Percentiles rank a stretch among this genome's conserved stretches.
phyloP scores from a whole-genome alignment of 2,888 invertebrate genomes.

The Sinohyriopsis cumingii region DNA sequence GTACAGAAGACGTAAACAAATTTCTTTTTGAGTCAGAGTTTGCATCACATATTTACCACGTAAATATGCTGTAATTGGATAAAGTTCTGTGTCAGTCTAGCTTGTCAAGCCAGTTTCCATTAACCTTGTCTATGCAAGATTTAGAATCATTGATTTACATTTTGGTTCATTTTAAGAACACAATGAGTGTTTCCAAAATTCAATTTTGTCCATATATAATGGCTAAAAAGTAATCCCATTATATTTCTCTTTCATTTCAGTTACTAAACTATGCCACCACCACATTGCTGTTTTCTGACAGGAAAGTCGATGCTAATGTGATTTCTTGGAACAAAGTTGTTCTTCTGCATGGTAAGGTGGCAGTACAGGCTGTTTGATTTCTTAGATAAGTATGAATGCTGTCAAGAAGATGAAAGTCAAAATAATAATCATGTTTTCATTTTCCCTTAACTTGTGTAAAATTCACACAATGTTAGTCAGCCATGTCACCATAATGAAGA shows the following conservation, averaged over 20 bases:
- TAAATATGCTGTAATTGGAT: no score
- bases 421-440: background rate
- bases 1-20: no score
- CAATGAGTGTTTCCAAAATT: no score
- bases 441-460: background rate
- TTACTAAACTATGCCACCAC: constrained; percentile 88
- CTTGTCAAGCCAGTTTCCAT: no score
- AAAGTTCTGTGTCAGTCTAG: no score
- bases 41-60: no score
- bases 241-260: constrained; percentile 72
- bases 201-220: no score
- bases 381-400: background rate
- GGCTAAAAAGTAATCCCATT: no score
- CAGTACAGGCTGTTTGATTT: background rate
- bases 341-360: constrained; percentile 80
- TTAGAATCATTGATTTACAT: no score
- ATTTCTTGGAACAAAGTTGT: constrained; percentile 92
- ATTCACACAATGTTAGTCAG: background rate
- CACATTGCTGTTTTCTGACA: constrained; percentile 87
- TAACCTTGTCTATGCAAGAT: no score
- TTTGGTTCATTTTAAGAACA: no score
- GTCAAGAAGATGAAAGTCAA: background rate
- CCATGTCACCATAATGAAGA: background rate
- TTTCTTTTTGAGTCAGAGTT: no score
- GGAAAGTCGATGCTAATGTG: constrained; percentile 85